These are phyloP conservation scores for Strigamia transsilvanica DNA, from an alignment of 2,888 invertebrate species.

Conservation along the genomic window DNA sequence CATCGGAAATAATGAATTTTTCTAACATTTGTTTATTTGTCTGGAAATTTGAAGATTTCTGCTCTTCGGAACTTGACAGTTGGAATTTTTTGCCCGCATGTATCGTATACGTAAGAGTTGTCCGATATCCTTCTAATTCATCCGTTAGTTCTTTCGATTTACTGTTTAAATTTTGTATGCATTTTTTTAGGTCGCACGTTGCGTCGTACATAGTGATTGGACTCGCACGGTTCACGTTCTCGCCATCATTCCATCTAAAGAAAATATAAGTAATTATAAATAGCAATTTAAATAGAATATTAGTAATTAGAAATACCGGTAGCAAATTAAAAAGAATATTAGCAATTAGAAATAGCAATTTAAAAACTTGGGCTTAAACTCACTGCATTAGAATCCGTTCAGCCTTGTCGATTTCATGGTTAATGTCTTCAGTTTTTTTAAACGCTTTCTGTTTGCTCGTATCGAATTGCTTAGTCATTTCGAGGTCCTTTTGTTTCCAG, in stretches of 20 bases:
- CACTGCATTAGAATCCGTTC: neutral
- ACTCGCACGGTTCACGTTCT: neutral
- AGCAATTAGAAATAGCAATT: neutral
- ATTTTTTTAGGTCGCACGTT: neutral
- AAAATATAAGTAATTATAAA: neutral
- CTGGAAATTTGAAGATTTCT: neutral
- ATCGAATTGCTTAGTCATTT: neutral
- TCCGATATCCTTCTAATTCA: neutral
- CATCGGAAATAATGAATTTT: neutral
- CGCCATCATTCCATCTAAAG: neutral
- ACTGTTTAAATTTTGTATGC: neutral
- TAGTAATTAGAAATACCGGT: too few relatives aligned
- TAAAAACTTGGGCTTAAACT: neutral
- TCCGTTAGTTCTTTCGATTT: neutral
- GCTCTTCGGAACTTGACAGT: neutral
- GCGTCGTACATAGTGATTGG: neutral
- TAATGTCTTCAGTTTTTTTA: neutral
- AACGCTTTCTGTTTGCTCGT: neutral
- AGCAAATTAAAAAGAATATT: too few relatives aligned
- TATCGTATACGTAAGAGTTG: neutral
- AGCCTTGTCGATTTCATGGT: neutral
- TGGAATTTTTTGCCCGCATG: neutral
- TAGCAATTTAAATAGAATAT: too few relatives aligned
- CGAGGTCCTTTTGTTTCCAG: neutral
- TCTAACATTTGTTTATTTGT: neutral